Conservation (phyloP, 1,140 invertebrate species). For the Oedothorax gibbosus region DNA sequence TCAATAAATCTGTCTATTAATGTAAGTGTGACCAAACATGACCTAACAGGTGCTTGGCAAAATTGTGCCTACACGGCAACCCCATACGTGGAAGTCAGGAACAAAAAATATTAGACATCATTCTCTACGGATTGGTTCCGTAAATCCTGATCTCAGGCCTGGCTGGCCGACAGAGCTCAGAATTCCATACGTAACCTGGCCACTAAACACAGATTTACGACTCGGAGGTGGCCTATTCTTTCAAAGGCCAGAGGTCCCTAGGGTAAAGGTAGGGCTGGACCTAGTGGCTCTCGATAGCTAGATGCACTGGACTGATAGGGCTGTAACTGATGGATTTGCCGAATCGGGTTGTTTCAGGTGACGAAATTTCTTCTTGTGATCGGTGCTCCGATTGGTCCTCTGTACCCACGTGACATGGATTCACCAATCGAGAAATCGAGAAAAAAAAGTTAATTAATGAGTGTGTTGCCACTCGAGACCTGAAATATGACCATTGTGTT, state of each 20-base stretch:
- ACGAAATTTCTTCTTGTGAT: too few relatives aligned
- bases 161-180: slow-evolving; percentile 59
- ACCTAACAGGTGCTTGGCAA: slow-evolving; percentile 33
- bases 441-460: too few relatives aligned
- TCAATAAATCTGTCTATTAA: neutral
- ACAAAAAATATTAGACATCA: slow-evolving; percentile 60
- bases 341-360: too few relatives aligned
- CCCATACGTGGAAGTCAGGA: slow-evolving; percentile 10
- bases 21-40: neutral
- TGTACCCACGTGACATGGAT: too few relatives aligned
- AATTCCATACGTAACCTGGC: slow-evolving; percentile 61
- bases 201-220: slow-evolving; percentile 62
- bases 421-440: too few relatives aligned
- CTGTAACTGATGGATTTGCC: too few relatives aligned
- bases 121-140: slow-evolving; percentile 62
- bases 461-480: too few relatives aligned
- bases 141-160: slow-evolving; percentile 58
- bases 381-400: too few relatives aligned
- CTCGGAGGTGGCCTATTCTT: slow-evolving; percentile 55
- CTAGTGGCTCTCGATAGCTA: too few relatives aligned
- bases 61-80: neutral
- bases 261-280: slow-evolving; percentile 47
- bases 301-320: too few relatives aligned
- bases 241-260: slow-evolving; percentile 54
- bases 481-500: too few relatives aligned